Base-by-base conservation (phyloP, 2,797 vertebrate species). In the Muscicapa striata region DNA sequence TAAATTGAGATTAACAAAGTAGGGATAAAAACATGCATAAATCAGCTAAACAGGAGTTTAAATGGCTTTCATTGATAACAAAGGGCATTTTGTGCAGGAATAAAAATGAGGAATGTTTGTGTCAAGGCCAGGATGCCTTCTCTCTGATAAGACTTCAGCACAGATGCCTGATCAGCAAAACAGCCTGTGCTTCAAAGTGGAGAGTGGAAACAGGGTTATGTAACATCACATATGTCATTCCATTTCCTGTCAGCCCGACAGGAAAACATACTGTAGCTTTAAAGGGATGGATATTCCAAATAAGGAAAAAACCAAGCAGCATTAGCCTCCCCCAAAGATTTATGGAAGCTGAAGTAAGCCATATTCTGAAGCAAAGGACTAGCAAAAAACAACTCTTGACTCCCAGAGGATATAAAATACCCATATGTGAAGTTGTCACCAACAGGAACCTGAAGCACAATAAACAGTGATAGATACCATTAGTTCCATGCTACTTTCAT, bases 11-110 rank as follows among this genome's bases (percentile, higher is more conserved):
- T 14, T 8, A 90, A 79, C 29, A 36, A 70, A 85, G 11, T 2
- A 30, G 17, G 29, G 63, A 80, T 49, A 20, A 46, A 75, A 74
- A 75, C 0, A 0, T 18, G 16, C 0, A 1, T 29, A 69, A 55
- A 59, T 19, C 48, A 87, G 57, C 15, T 72, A 49, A 84, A n/a
- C 6, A 55, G 46, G 79, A 30, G 43, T 59, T 80, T n/a, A 41
- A 92, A 80, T 5, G n/a, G 27, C 34, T 77, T 80, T 61, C 64
- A 54, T 0, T 66, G 64, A 23, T 41, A 83, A 61, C 45, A 75
- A 93, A 74, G n/a, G 24, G 32, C 30, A 52, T 22, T 73, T 69
- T 45, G 69, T 63, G 26, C 64, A 83, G 72, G 59, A 87, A 27
- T 63, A 66, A 80, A 93, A 80, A 41, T 26, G 32, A 73, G 34